Conservation (phyloP, 2,113 vertebrate genomes). For the Bombycilla garrulus region DNA sequence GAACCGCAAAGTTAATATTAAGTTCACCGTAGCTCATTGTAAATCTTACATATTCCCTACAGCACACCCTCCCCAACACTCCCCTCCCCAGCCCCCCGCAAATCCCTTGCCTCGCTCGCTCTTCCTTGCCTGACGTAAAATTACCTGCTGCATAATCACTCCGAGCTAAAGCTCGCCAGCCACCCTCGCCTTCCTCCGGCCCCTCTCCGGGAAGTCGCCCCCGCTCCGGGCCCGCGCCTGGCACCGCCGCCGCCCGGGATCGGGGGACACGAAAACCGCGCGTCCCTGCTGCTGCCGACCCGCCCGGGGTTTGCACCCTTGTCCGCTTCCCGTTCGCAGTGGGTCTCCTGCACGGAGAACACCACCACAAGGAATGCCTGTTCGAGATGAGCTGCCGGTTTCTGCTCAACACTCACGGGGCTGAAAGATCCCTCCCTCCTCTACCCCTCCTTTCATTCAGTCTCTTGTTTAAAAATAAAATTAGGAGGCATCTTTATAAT, state of each 20-base stretch:
- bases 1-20: constrained; percentile 51
- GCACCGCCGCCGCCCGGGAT: neutral
- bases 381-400: neutral
- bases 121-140: constrained; percentile 61
- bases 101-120: constrained; percentile 43
- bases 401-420: neutral
- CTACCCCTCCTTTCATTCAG: neutral
- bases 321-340: neutral
- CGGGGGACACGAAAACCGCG: neutral
- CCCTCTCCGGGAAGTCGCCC: neutral
- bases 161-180: neutral
- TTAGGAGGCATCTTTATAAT: constrained; percentile 71
- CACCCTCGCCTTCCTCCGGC: neutral
- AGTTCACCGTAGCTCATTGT: constrained; percentile 66
- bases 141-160: constrained; percentile 61
- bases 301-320: neutral
- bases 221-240: neutral
- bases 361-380: neutral
- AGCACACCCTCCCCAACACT: neutral
- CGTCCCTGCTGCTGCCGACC: neutral
- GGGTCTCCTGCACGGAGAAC: neutral
- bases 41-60: constrained; percentile 60
- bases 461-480: constrained; percentile 66
- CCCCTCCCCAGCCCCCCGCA: neutral
- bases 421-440: neutral